These are phyloP conservation scores for Conomelus anceps DNA, from an alignment of 2,888 invertebrate species.

Conservation along the genomic window DNA sequence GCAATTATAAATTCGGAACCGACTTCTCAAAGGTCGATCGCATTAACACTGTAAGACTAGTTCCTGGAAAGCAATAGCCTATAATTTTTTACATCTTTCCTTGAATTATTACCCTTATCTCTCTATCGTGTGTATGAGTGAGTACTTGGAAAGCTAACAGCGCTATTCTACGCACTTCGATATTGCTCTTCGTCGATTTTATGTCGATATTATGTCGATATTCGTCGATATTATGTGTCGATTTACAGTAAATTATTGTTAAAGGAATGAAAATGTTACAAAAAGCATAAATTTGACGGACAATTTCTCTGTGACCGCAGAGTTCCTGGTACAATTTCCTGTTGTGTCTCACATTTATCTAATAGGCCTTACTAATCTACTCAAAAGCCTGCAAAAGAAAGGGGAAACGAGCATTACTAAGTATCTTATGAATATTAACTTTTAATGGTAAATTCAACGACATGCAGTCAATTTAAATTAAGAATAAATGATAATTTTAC, in stretches of 20 bases:
- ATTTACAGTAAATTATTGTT: background rate
- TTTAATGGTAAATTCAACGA: too few species aligned
- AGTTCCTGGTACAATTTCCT: background rate
- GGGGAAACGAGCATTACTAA: too few species aligned
- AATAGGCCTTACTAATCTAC: background rate
- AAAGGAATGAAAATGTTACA: background rate
- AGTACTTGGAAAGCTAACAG: background rate
- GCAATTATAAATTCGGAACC: background rate
- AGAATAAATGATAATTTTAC: too few species aligned
- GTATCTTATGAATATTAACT: too few species aligned
- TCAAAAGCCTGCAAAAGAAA: background rate
- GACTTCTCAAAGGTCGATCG: background rate
- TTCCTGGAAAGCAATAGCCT: background rate
- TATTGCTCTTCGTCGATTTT: background rate
- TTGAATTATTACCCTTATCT: background rate
- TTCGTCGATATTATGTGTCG: too few species aligned
- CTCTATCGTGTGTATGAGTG: background rate
- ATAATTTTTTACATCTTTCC: background rate
- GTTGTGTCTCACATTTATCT: background rate
- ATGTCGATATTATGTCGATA: too few species aligned
- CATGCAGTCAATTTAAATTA: too few species aligned
- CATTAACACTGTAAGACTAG: background rate
- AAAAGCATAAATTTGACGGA: background rate
- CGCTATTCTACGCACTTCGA: background rate
- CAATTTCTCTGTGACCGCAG: background rate